A percentile compares a stretch with the other conserved stretches of the same genome.
phyloP scores from a whole-genome alignment of 2,888 invertebrate species.

The Pherbina coryleti region DNA sequence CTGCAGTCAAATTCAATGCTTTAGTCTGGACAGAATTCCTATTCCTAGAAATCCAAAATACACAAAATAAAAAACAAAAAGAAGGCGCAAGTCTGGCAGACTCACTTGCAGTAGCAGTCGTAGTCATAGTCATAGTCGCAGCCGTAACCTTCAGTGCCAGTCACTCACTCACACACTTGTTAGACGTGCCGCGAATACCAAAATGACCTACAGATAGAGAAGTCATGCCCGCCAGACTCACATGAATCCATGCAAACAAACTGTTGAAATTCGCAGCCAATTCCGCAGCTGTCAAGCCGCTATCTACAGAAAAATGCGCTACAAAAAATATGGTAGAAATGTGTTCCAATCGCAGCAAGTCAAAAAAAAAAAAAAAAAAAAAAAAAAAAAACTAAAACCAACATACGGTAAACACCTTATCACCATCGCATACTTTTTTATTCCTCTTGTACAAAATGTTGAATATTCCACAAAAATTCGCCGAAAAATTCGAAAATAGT shows the following conservation, averaged over 20 bases:
- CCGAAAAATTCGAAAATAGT: background rate
- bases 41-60: background rate
- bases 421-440: conserved; percentile 4
- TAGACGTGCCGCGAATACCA: conserved; percentile 50
- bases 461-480: background rate
- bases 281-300: background rate
- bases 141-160: conserved; percentile 51
- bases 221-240: background rate
- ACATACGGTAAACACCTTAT: conserved; percentile 47
- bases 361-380: background rate
- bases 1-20: no score
- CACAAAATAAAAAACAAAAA: background rate
- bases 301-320: conserved; percentile 36
- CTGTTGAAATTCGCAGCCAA: conserved; percentile 29
- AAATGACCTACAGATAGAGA: conserved; percentile 9
- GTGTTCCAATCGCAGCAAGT: background rate
- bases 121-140: conserved; percentile 44
- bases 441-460: background rate
- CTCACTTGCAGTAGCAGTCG: background rate
- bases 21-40: no score
- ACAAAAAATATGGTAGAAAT: background rate
- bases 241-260: conserved; percentile 11
- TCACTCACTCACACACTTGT: conserved; percentile 44
- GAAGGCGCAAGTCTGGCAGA: background rate
- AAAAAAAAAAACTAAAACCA: conserved; percentile 31